Conservation (phyloP, 2,797 vertebrate species). For the Hemibagrus guttatus region DNA sequence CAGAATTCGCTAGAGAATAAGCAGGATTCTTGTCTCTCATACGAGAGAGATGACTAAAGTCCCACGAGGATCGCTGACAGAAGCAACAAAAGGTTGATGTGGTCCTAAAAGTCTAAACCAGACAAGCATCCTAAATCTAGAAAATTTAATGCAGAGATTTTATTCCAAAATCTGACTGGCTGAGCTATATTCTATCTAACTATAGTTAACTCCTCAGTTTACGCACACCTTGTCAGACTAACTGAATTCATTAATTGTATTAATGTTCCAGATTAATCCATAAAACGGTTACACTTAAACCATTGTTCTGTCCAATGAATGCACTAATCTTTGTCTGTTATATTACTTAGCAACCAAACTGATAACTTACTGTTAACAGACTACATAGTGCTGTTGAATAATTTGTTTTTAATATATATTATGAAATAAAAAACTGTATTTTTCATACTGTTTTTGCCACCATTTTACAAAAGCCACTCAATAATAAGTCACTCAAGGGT, state of each 20-base stretch:
- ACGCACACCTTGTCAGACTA: no score
- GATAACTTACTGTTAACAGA: neutral
- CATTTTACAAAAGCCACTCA: neutral
- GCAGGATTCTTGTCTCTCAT: slow-evolving; percentile 50
- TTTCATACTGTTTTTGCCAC: neutral
- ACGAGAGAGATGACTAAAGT: neutral
- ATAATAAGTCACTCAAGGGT: neutral
- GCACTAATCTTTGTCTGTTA: neutral
- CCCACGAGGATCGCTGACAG: neutral
- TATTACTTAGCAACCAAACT: neutral
- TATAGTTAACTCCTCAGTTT: neutral
- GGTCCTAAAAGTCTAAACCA: neutral
- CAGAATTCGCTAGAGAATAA: slow-evolving; percentile 34
- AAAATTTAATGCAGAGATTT: neutral
- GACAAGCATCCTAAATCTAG: neutral
- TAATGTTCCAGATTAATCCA: neutral
- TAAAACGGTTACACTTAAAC: neutral
- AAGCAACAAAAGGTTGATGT: neutral
- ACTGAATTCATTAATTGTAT: neutral
- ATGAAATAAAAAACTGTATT: neutral
- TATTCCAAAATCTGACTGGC: neutral
- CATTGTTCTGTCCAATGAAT: neutral
- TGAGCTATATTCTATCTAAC: neutral
- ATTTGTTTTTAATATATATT: slow-evolving; percentile 1
- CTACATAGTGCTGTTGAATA: neutral